Conservation (phyloP, 37 sponge, comb jelly and placozoan genomes). For the Agelas oroides region DNA sequence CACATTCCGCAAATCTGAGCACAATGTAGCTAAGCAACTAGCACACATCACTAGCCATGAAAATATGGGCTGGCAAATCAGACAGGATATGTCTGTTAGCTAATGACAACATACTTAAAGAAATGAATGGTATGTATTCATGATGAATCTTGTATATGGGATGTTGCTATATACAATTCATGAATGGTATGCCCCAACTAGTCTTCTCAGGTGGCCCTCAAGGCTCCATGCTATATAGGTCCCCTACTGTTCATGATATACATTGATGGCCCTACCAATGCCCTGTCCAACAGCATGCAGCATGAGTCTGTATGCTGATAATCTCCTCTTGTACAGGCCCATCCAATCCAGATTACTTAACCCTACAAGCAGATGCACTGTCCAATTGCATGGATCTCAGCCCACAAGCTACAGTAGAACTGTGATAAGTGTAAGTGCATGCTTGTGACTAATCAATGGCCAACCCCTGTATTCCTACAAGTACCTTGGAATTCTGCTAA, state of each 20-base stretch:
- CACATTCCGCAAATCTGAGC: too few species aligned
- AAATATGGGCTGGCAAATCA: too few species aligned
- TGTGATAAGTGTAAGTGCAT: not conserved
- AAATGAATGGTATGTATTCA: too few species aligned
- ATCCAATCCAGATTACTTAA: slow-evolving; percentile 6
- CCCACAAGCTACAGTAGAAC: not conserved
- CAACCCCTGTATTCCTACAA: not conserved
- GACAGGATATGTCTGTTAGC: too few species aligned
- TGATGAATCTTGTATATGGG: too few species aligned
- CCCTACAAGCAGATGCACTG: not conserved
- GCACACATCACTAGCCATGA: too few species aligned
- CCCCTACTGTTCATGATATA: slow-evolving; percentile 31
- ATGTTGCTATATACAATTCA: too few species aligned
- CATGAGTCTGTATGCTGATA: slow-evolving; percentile 23
- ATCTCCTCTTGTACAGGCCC: not conserved
- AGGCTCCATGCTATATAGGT: slow-evolving; percentile 22
- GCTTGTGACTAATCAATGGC: not conserved
- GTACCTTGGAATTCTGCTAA: slow-evolving; percentile 8
- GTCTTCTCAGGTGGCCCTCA: slow-evolving; percentile 32
- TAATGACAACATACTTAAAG: too few species aligned
- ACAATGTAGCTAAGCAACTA: too few species aligned
- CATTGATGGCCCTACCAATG: not conserved
- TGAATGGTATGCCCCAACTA: too few species aligned
- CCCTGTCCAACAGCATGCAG: not conserved
- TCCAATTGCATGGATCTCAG: not conserved